These are phyloP conservation scores for Drosophila chauvacae DNA, from an alignment of 1,140 invertebrate genomes.

Conservation along the genomic window DNA sequence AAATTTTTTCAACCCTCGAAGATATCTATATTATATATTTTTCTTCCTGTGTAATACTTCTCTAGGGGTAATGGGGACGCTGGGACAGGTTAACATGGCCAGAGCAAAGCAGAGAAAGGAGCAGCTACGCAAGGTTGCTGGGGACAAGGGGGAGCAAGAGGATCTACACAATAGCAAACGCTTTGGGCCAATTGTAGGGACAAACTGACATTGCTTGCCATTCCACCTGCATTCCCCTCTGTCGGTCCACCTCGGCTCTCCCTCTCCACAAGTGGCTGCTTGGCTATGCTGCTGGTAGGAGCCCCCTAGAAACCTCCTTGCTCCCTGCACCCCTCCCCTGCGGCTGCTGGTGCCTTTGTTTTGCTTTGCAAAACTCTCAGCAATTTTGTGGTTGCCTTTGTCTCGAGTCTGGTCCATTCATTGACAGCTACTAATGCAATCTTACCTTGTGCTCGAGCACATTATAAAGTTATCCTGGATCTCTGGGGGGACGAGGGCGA, in stretches of 20 bases:
- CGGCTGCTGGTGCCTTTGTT: slow-evolving; percentile 37
- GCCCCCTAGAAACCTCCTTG: neutral
- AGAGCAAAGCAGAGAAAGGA: slow-evolving; percentile 8
- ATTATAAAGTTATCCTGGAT: slow-evolving; percentile 57
- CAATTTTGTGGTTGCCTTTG: slow-evolving; percentile 51
- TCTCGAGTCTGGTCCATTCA: slow-evolving; percentile 39
- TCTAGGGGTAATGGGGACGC: neutral
- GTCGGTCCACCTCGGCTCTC: slow-evolving; percentile 2
- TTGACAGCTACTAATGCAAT: slow-evolving; percentile 58
- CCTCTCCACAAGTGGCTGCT: slow-evolving; percentile 38
- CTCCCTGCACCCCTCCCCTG: neutral
- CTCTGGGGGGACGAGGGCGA: neutral
- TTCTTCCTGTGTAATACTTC: neutral
- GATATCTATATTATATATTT: neutral
- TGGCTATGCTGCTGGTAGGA: slow-evolving; percentile 41
- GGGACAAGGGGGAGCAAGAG: slow-evolving; percentile 1
- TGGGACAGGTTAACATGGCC: slow-evolving; percentile 21
- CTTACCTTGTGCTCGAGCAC: slow-evolving; percentile 53
- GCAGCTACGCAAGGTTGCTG: neutral
- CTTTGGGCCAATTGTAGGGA: slow-evolving; percentile 55
- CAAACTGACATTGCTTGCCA: slow-evolving; percentile 46
- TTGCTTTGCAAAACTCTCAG: slow-evolving; percentile 51
- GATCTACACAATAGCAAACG: slow-evolving; percentile 49
- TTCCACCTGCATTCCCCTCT: slow-evolving; percentile 31
- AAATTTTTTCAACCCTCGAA: too few species aligned